Evolutionary conservation across 2,888 invertebrate species (phyloP), one percentile per base, ranked within the genome.

Genomic region (Lithophane semibrunnea): DNA sequence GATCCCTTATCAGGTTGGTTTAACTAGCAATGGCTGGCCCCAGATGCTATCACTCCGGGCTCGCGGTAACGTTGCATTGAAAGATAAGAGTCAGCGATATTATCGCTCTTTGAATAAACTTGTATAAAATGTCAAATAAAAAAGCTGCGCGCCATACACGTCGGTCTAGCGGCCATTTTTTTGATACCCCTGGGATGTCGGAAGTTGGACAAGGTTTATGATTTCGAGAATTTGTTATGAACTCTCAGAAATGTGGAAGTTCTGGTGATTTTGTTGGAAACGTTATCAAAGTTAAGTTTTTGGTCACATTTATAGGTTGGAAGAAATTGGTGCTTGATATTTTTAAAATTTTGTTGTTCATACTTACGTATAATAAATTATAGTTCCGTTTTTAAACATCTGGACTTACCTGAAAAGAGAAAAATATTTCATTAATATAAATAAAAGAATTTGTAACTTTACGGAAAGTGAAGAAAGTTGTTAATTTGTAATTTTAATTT

Each of bases 91-190:
- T 96, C 96, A 92, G 90, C 92, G 96, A 96, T 96, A 92, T 89
- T 96, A 96, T 96, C 96, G 95, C 90, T 95, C 95, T 96, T 96
- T 96, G 96, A 96, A 96, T 96, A 96, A 96, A 96, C 96, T 96
- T 96, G 96, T 96, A 96, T 96, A 94, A 96, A 96, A 96, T 96
- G 96, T 96, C 96, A 96, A 96, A 96, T 96, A 96, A 96, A 96
- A 96, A 96, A 95, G 95, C 94, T 93, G 93, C 92, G 91, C 91
- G 92, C 94, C 94, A 94, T 95, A 95, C 94, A 94, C 91, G 94
- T 92, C 91, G 80, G 91, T 94, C 93, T 94, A 89, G 88, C 91
- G 91, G 92, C 93, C 94, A 94, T 95, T 93, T 93, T 79, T 92
- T 91, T 94, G 94, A 94, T 94, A 85, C 81, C 88, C 87, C 89